A percentile compares a stretch with the other conserved stretches of the same genome.
Conservation (phyloP, 2,113 vertebrate genomes). For the Brevimyrus niger region DNA sequence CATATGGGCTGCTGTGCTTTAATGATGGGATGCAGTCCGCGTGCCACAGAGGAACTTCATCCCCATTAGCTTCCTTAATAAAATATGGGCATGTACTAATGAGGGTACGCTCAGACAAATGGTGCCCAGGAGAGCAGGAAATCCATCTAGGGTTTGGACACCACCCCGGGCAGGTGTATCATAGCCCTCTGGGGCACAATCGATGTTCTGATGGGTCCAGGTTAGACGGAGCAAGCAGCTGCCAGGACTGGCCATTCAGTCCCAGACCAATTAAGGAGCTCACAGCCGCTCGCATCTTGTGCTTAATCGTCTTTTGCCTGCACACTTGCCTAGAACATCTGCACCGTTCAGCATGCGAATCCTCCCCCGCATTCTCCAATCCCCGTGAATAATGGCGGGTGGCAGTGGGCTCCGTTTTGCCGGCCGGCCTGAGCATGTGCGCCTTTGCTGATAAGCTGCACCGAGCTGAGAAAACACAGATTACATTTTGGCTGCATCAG, state of each 20-base stretch:
- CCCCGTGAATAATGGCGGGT: conserved; percentile 40
- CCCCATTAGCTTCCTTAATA: conserved; percentile 26
- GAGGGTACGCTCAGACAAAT: not conserved
- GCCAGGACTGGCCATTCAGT: not conserved
- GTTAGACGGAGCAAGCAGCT: not conserved
- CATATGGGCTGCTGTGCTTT: not conserved
- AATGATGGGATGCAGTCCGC: conserved; percentile 22
- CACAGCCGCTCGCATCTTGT: not conserved
- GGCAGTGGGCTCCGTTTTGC: conserved; percentile 49
- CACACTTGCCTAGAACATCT: conserved; percentile 43
- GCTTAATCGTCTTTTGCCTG: not conserved
- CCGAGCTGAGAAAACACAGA: conserved; percentile 66
- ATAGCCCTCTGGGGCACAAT: not conserved
- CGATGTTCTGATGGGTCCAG: not conserved
- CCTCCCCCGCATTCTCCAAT: conserved; percentile 29
- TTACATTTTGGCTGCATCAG: conserved; percentile 60
- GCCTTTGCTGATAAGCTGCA: conserved; percentile 52
- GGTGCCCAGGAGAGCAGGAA: not conserved
- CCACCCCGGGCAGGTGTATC: not conserved
- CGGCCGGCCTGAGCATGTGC: conserved; percentile 43
- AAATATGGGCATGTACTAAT: not conserved
- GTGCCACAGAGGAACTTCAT: not conserved
- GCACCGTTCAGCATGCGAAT: conserved; percentile 51
- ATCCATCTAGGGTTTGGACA: not conserved
- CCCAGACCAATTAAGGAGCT: not conserved